These are phyloP conservation scores for Sesia apiformis DNA, from an alignment of 2,888 invertebrate genomes.

Conservation along the genomic window DNA sequence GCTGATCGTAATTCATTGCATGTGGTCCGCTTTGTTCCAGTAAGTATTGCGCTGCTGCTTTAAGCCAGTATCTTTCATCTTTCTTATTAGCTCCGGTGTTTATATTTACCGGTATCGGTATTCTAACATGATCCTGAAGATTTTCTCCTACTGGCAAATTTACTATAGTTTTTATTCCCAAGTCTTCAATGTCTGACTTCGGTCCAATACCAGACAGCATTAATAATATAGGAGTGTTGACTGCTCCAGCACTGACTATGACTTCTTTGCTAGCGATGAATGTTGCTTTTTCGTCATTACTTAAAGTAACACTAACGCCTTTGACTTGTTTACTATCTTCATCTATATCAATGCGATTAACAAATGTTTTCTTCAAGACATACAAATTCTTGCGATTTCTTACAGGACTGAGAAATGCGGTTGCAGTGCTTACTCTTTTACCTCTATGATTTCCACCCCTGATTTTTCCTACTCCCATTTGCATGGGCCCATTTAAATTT, in stretches of 20 bases:
- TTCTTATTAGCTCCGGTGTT: constrained; percentile 39
- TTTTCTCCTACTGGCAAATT: constrained; percentile 58
- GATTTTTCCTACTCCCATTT: constrained; percentile 71
- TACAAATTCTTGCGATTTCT: constrained; percentile 42
- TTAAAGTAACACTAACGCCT: constrained; percentile 35
- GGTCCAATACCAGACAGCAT: constrained; percentile 60
- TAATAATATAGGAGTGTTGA: constrained; percentile 50
- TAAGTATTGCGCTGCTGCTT: constrained; percentile 51
- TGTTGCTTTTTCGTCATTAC: constrained; percentile 26
- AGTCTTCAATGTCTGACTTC: constrained; percentile 31
- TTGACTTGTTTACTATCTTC: constrained; percentile 27
- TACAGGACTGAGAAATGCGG: constrained; percentile 55
- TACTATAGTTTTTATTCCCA: constrained; percentile 33
- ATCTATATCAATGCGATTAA: constrained; percentile 29
- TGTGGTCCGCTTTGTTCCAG: constrained; percentile 51
- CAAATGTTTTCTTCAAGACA: constrained; percentile 45
- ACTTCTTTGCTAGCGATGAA: constrained; percentile 47
- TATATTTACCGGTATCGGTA: constrained; percentile 50
- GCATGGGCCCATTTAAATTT: constrained; percentile 53
- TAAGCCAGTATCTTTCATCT: constrained; percentile 42
- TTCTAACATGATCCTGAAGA: constrained; percentile 63
- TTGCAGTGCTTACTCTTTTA: constrained; percentile 70
- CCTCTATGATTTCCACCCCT: constrained; percentile 67
- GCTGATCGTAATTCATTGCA: constrained; percentile 55
- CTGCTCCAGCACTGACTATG: constrained; percentile 49